Conservation (phyloP, 2,113 vertebrate genomes). For the Sclerurus mexicanus region DNA sequence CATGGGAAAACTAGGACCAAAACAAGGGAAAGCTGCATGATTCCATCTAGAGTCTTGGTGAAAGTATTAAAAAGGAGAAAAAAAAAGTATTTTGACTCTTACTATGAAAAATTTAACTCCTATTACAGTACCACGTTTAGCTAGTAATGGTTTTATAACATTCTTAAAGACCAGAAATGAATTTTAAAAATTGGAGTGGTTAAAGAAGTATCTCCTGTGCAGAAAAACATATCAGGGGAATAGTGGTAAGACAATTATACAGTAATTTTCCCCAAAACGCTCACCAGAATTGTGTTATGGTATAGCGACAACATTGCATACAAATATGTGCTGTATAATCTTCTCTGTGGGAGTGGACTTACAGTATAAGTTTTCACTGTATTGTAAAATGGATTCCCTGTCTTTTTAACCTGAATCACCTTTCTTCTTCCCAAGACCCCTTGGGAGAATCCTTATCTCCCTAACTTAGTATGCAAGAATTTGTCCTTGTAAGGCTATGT, state of each 20-base stretch:
- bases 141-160: neutral
- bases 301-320: neutral
- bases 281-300: neutral
- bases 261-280: neutral
- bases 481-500: no score
- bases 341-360: no score
- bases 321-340: neutral
- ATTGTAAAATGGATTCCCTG: no score
- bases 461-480: no score
- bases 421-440: no score
- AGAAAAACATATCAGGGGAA: neutral
- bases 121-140: neutral
- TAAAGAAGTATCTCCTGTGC: neutral
- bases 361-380: no score
- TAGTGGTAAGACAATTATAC: neutral
- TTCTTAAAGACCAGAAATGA: neutral
- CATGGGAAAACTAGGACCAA: neutral
- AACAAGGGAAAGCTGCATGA: neutral
- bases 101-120: neutral
- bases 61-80: neutral
- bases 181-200: neutral
- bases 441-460: no score
- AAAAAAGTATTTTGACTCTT: neutral
- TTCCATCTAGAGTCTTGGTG: neutral
- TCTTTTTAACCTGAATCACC: no score